Evolutionary conservation across 2,888 invertebrate genomes (phyloP).

Genomic region (Apamea sordens): DNA sequence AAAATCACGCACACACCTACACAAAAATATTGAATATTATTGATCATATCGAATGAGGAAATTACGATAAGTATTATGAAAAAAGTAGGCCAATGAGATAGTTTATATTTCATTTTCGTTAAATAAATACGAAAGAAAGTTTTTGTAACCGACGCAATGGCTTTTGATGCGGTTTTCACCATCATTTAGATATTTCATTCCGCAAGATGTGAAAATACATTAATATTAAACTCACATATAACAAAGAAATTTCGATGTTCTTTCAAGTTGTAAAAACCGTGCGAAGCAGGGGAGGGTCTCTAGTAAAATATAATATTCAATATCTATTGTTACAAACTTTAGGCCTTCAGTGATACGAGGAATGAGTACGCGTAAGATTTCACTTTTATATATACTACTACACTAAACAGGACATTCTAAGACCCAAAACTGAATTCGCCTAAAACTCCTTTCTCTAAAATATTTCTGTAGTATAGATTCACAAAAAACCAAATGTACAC

Average conservation of each 20-base stretch:
- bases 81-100: constrained; percentile 46
- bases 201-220: neutral
- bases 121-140: neutral
- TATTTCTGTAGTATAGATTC: neutral
- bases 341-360: constrained; percentile 45
- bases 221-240: constrained; percentile 3
- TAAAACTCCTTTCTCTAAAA: neutral
- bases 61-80: neutral
- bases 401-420: constrained; percentile 1
- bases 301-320: constrained; percentile 58
- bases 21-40: constrained; percentile 59
- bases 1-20: constrained; percentile 38
- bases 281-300: neutral
- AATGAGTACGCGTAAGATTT: constrained; percentile 42
- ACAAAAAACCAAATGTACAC: constrained; percentile 25
- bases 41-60: constrained; percentile 10
- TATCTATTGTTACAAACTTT: constrained; percentile 47
- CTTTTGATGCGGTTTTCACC: no score
- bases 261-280: neutral
- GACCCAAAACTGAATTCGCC: neutral
- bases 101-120: neutral
- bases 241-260: constrained; percentile 3
- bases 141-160: neutral
- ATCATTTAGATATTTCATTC: neutral
- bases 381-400: neutral